Percentiles rank a stretch among this genome's conserved stretches.
Evolutionary conservation across 2,113 vertebrate genomes (phyloP).

Genomic region (Cyprinus carpio): DNA sequence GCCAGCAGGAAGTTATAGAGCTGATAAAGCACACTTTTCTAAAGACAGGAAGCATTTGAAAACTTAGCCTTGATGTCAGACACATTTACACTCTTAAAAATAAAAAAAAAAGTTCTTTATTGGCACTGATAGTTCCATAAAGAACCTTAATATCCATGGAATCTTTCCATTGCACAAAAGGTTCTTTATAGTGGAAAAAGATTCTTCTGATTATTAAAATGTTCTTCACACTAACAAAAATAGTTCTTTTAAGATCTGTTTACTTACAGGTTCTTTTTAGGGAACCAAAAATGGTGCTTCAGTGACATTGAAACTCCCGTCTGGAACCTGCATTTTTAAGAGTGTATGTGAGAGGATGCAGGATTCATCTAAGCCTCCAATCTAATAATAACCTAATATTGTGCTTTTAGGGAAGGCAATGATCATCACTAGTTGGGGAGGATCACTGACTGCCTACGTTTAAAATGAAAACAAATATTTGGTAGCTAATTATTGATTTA

Average conservation of each 20-base stretch:
- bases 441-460: neutral
- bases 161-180: neutral
- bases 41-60: neutral
- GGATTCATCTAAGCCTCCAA: neutral
- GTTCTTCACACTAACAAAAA: neutral
- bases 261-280: neutral
- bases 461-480: neutral
- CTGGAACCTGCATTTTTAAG: neutral
- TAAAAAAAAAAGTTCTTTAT: neutral
- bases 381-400: no score
- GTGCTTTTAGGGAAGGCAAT: no score
- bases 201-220: neutral
- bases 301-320: neutral
- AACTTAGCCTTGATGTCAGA: neutral
- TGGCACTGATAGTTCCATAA: neutral
- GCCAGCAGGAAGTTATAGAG: neutral
- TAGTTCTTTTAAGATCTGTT: neutral
- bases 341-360: neutral
- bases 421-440: no score
- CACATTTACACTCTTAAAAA: no score
- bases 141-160: neutral
- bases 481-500: no score
- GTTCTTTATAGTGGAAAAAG: neutral
- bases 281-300: neutral
- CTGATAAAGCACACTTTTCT: neutral